A percentile compares a stretch with the other conserved stretches of the same genome.
Conservation (phyloP, 2,797 vertebrate species). For the Sebastes iracundus region DNA sequence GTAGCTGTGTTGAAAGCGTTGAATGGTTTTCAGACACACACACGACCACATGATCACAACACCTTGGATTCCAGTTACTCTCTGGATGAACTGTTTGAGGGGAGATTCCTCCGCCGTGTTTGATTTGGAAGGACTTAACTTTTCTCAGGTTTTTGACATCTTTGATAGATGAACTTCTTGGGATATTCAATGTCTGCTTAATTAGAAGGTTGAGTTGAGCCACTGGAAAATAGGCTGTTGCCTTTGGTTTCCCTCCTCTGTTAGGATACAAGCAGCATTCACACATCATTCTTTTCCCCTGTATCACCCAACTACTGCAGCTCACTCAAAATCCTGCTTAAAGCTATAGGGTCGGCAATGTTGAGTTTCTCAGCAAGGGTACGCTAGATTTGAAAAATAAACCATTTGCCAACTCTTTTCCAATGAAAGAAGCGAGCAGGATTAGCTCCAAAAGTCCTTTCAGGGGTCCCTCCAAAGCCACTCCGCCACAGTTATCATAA, state of each 20-base stretch:
- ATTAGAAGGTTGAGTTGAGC: conserved; percentile 64
- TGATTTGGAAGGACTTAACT: conserved; percentile 57
- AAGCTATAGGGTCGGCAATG: neutral
- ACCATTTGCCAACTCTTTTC: neutral
- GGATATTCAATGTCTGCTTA: conserved; percentile 69
- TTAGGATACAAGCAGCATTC: conserved; percentile 15
- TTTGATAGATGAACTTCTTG: conserved; percentile 73
- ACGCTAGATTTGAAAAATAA: neutral
- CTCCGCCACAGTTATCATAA: too few species aligned
- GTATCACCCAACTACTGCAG: neutral
- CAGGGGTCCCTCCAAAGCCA: too few species aligned
- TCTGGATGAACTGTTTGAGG: conserved; percentile 36
- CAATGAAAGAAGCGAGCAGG: neutral
- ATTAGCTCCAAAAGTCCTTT: neutral
- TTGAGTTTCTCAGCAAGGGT: neutral
- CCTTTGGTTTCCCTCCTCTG: conserved; percentile 55
- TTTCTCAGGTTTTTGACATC: conserved; percentile 54
- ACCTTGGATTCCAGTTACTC: conserved; percentile 48
- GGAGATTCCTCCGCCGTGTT: conserved; percentile 54
- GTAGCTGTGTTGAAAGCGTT: neutral
- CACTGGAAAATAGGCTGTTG: conserved; percentile 60
- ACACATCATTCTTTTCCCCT: conserved; percentile 17
- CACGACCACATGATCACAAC: conserved; percentile 14
- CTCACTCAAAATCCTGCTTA: neutral
- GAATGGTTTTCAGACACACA: conserved; percentile 23